A percentile compares a stretch with the other conserved stretches of the same genome.
phyloP scores from a whole-genome alignment of 2,113 vertebrate genomes.

The Toxostoma redivivum region DNA sequence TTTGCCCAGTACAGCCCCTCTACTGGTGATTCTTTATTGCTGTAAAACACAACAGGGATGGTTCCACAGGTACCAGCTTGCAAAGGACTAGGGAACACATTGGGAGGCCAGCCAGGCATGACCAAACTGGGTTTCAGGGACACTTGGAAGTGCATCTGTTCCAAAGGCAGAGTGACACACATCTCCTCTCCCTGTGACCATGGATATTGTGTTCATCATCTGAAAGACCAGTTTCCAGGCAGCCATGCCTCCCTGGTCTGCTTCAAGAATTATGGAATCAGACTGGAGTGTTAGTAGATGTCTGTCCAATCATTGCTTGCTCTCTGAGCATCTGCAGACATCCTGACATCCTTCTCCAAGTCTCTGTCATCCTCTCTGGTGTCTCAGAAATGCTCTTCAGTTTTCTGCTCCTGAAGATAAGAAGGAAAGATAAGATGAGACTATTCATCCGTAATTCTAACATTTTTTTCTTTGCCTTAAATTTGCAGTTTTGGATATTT shows the following conservation, averaged over 20 bases:
- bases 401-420: neutral
- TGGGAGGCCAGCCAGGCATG: neutral
- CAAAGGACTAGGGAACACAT: neutral
- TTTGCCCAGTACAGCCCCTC: conserved; percentile 8
- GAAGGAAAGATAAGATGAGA: neutral
- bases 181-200: neutral
- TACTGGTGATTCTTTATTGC: conserved; percentile 67
- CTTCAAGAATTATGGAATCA: neutral
- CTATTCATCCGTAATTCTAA: neutral
- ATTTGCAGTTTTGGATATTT: neutral
- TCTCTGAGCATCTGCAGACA: rapidly evolving
- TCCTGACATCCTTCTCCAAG: neutral
- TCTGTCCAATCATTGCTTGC: neutral
- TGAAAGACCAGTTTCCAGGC: neutral
- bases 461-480: neutral
- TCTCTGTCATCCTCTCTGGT: neutral
- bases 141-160: neutral
- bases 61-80: conserved; percentile 50
- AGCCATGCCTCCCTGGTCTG: neutral
- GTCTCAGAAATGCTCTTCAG: neutral
- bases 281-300: neutral
- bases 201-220: neutral
- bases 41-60: conserved; percentile 52
- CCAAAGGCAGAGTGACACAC: neutral
- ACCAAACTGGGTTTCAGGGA: neutral